Evolutionary conservation across 2,797 vertebrate genomes (phyloP), one percentile per base, ranked within the genome.

Genomic region (Centropyge bicolor): DNA sequence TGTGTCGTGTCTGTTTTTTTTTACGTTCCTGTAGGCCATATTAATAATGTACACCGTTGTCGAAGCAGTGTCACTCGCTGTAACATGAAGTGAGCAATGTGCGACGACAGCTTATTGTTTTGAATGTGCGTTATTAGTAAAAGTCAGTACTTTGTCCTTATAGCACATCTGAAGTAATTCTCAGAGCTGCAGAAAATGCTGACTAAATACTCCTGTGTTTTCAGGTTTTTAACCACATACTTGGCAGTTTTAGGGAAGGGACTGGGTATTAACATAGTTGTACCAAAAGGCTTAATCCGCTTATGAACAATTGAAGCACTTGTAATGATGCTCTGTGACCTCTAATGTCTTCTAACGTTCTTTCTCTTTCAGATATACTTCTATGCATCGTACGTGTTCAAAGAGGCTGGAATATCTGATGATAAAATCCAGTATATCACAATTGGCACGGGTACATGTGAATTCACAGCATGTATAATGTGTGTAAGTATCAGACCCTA

Each of bases 341-440:
- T 64, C 8, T 69, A 19, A 76, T 35, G 19, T 77, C 45, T 40
- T 43, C 19, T 43, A 36, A 6, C 85, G 35, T 68, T 72, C 31
- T 55, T 40, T 80, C 22, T 71, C 38, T 78, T 88, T 69, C 88
- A 98, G 97, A 97, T 97, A 91, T 98, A 98, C 90, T 97, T 96
- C 91, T 98, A 98, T 83, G 96, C 96, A 63, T 95, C 92, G 0
- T 97, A 96, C 56, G 92, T 99, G 49, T 98, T 99, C 86, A 92
- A 93, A 91, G 95, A 95, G 86, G 96, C 96, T 0, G 96, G 97
- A 31, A 92, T 98, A 75, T 89, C 96, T 3, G 64, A 66, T 8
- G 94, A 95, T 12, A 94, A 89, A 80, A 94, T 97, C 86, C 97
- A 96, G n/a, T 97, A 98, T 19, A 72, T 94, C 62, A 94, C 97